Conservation (phyloP, 2,888 invertebrate genomes). For the Campoplex nolae region DNA sequence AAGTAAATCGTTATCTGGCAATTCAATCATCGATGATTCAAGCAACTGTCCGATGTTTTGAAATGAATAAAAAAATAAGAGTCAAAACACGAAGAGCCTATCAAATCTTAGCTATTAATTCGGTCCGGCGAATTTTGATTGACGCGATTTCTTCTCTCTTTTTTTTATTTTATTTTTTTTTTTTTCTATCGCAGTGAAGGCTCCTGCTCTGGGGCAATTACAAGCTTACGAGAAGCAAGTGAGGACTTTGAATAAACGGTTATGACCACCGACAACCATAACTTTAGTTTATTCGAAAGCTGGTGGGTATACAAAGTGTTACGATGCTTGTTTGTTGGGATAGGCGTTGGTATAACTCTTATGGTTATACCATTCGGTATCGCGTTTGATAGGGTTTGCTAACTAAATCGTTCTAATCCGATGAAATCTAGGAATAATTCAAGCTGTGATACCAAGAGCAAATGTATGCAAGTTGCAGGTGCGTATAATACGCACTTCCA, state of each 20-base stretch:
- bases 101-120: too few species aligned
- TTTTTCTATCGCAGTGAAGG: background rate
- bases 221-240: background rate
- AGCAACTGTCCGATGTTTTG: too few species aligned
- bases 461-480: conserved; percentile 6
- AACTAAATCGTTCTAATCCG: conserved; percentile 32
- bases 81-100: too few species aligned
- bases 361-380: background rate
- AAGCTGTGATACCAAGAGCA: conserved; percentile 23
- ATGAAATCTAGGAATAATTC: conserved; percentile 36
- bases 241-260: background rate
- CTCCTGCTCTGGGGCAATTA: background rate
- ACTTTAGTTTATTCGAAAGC: conserved; percentile 20
- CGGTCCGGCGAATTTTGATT: too few species aligned
- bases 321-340: background rate
- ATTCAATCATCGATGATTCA: too few species aligned
- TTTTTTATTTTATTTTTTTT: too few species aligned
- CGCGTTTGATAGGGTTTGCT: conserved; percentile 19
- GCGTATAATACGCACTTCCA: conserved; percentile 1
- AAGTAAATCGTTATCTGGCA: too few species aligned
- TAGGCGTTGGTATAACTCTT: conserved; percentile 2
- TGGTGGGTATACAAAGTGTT: conserved; percentile 12
- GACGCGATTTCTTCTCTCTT: background rate
- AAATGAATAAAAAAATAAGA: too few species aligned
- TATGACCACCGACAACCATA: background rate